Percentiles rank a stretch among this genome's conserved stretches.
These are phyloP conservation scores for Lutjanus argentimaculatus DNA, from an alignment of 2,797 vertebrate species.

Conservation along the genomic window DNA sequence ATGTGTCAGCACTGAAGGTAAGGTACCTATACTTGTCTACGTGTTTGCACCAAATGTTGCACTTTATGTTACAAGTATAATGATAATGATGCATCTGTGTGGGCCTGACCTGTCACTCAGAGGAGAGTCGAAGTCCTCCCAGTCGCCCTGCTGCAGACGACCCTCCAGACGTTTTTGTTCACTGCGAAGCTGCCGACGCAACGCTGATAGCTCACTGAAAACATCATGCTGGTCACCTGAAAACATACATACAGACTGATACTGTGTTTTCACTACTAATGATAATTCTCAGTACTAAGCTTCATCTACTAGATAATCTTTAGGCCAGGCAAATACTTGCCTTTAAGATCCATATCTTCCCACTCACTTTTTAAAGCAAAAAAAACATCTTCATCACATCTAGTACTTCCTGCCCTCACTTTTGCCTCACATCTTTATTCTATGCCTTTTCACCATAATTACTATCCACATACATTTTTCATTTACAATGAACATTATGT, in stretches of 20 bases:
- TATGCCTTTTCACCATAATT: no score
- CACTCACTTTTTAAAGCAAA: no score
- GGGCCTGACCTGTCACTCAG: conserved; percentile 73
- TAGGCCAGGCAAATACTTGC: no score
- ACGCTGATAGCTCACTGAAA: conserved; percentile 90
- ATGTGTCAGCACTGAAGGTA: not conserved
- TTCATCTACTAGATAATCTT: not conserved
- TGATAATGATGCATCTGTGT: not conserved
- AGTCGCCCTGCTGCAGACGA: conserved; percentile 80
- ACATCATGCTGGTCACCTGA: conserved; percentile 89
- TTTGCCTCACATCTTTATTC: no score
- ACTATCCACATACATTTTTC: no score
- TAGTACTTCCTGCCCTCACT: no score
- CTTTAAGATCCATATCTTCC: no score
- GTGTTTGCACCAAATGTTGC: not conserved
- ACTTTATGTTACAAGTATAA: not conserved
- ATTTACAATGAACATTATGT: no score
- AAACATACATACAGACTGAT: conserved; percentile 10
- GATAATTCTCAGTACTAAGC: not conserved
- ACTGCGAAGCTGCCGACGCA: conserved; percentile 90
- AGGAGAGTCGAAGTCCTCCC: conserved; percentile 79
- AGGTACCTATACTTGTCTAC: not conserved
- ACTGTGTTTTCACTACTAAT: not conserved
- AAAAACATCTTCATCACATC: no score
- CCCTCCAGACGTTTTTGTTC: conserved; percentile 90